Base-by-base conservation (phyloP, 2,888 invertebrate genomes). In the Dermolepida albohirtum region DNA sequence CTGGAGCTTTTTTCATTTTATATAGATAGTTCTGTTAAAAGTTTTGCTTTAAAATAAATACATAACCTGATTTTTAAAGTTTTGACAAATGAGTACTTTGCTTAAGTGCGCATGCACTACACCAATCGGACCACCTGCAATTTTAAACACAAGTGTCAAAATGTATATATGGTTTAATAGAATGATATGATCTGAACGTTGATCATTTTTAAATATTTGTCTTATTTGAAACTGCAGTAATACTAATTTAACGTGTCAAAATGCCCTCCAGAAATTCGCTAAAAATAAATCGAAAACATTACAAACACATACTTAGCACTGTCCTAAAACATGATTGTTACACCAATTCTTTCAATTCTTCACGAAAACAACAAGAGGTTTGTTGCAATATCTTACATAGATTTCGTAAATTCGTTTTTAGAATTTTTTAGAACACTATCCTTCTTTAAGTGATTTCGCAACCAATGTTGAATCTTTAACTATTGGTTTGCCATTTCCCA, bases 1-100 rank as follows among this genome's bases (percentile, higher is more conserved):
- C 76, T 49, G 83, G 78, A 50, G 79, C 77, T 75, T 83, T 86
- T 70, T 77, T 79, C 82, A 83, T 83, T 67, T 63, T 73, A 14
- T 34, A 22, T 8, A 5, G 5, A n/a, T 41, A 49, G 29, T 22
- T 27, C 16, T 1, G 34, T 34, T 2, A 49, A 44, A 27, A 22
- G 6, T 14, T 22, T 62, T 47, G 7, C 62, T 41, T 51, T 39
- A 41, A 41, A 51, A 40, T 51, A 51, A n/a, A 27, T 12, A 50
- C 51, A 50, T 51, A 64, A 64, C 51, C 64, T 43, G 47, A 10
- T 41, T 51, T 41, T 64, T 17, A n/a, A 17, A 52, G 14, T 54
- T 14, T 64, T 41, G 64, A 54, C 64, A 65, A 49, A 8, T 44
- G 16, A 27, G 27, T 27, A n/a, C 10, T 14, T 47, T 44, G 6